Conservation (phyloP, 2,797 vertebrate genomes). For the Poecilia picta region DNA sequence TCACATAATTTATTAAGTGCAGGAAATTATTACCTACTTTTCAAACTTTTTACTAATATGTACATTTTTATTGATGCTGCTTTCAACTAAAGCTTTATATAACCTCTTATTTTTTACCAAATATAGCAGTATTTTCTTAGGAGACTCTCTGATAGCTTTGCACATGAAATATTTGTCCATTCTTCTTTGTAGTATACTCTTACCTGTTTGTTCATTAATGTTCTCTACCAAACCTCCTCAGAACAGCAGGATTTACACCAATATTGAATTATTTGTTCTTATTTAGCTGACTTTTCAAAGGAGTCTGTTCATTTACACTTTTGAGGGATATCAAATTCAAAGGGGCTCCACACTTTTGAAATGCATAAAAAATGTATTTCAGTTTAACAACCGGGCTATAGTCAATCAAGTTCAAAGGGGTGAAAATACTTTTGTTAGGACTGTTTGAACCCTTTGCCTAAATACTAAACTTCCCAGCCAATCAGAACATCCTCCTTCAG, state of each 20-base stretch:
- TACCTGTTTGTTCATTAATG: neutral
- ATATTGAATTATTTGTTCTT: neutral
- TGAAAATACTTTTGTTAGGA: neutral
- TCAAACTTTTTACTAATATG: neutral
- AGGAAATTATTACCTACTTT: neutral
- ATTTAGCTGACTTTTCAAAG: neutral
- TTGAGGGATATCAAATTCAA: neutral
- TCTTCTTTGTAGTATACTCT: neutral
- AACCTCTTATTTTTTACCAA: neutral
- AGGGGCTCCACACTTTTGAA: neutral
- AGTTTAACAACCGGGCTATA: neutral
- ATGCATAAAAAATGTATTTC: neutral
- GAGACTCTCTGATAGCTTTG: neutral
- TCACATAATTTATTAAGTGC: neutral
- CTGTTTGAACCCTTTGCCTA: slow-evolving; percentile 13
- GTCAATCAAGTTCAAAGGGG: neutral
- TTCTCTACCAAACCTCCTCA: neutral
- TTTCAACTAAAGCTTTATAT: neutral
- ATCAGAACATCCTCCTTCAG: slow-evolving; percentile 55
- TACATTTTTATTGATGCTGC: neutral
- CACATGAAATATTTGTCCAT: neutral
- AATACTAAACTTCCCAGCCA: slow-evolving; percentile 29
- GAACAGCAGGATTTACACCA: neutral
- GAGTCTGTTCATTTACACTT: neutral
- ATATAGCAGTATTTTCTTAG: neutral